Evolutionary conservation across 2,888 invertebrate species (phyloP), one percentile per base, ranked within the genome.

Genomic region (Erpobdella octoculata): DNA sequence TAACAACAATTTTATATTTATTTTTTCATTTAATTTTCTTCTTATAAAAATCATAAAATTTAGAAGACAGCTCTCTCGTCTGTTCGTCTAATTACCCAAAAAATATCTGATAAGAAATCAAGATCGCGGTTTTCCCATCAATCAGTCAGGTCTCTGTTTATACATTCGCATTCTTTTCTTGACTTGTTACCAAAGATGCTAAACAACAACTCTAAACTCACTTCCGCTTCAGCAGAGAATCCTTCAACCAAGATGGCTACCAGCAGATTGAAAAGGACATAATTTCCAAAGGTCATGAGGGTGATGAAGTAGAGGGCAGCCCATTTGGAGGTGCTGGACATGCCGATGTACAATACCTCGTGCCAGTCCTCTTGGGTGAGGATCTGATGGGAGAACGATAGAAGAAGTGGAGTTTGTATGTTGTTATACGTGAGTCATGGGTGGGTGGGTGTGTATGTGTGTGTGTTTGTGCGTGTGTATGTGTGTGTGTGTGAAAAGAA

Each of bases 361-460:
- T 99, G 99, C 98, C 98, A 99, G 86, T 99, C 98, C 87, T 99
- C 98, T 87, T 99, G 98, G 12, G 98, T 99, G 79, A 99, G 88
- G 82, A 99, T 97, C 98, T 98, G 86, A 4, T 35, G 28, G 37
- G 28, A 31, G 25, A n/a, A 25, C 21, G 9, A 62, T n/a, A n/a
- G n/a, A 46, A 12, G 18, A 15, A 46, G 18, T 15, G 12, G 46
- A 46, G 15, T 15, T 18, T 46, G 46, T 12, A 15, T 15, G 18
- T 46, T 12, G 46, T 46, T 15, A 46, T 46, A 46, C 18, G 18
- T 46, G 15, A 46, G 46, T 46, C 46, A 46, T 35, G n/a, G 62
- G 33, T n/a, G 1, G 4, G 28, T 1, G 53, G 53, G 28, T n/a
- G n/a, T n/a, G 12, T 4, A 53, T 53, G 53, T 1, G 8, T 53